Conservation (phyloP, 2,888 invertebrate genomes). For the Drosophila paramelanica region DNA sequence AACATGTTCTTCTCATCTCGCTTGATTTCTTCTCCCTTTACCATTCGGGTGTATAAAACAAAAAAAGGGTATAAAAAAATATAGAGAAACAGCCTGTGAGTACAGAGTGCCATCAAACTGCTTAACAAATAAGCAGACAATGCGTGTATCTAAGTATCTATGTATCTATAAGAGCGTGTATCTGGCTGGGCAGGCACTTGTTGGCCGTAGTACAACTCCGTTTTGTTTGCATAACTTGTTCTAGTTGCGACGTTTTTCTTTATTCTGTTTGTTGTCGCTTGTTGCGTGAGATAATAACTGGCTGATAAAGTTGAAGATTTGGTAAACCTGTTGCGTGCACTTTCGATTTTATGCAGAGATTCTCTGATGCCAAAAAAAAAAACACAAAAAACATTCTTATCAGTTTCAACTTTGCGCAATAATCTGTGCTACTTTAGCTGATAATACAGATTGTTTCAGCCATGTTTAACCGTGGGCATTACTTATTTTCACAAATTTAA, state of each 20-base stretch:
- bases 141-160: slow-evolving; percentile 19
- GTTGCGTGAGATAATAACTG: slow-evolving; percentile 54
- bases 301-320: slow-evolving; percentile 42
- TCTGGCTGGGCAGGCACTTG: slow-evolving; percentile 38
- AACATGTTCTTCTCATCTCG: too few species aligned
- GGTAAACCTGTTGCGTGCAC: slow-evolving; percentile 45
- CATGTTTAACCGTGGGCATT: slow-evolving; percentile 5
- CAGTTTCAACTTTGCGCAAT: slow-evolving; percentile 48
- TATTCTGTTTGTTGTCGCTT: slow-evolving; percentile 25
- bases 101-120: slow-evolving; percentile 62
- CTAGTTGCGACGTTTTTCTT: slow-evolving; percentile 28
- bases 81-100: slow-evolving; percentile 1
- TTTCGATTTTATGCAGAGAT: slow-evolving; percentile 51
- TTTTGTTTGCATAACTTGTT: slow-evolving; percentile 49
- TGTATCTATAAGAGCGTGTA: slow-evolving; percentile 5
- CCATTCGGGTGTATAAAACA: too few species aligned
- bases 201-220: slow-evolving; percentile 21
- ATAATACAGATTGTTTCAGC: neutral
- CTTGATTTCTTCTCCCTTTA: too few species aligned
- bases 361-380: slow-evolving; percentile 27
- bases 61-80: neutral
- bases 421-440: slow-evolving; percentile 10
- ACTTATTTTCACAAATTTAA: slow-evolving; percentile 7
- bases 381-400: slow-evolving; percentile 38
- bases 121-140: slow-evolving; percentile 60